A percentile compares a stretch with the other conserved stretches of the same genome.
phyloP scores from a whole-genome alignment of 2,888 invertebrate genomes.

The Eupithecia tripunctaria region DNA sequence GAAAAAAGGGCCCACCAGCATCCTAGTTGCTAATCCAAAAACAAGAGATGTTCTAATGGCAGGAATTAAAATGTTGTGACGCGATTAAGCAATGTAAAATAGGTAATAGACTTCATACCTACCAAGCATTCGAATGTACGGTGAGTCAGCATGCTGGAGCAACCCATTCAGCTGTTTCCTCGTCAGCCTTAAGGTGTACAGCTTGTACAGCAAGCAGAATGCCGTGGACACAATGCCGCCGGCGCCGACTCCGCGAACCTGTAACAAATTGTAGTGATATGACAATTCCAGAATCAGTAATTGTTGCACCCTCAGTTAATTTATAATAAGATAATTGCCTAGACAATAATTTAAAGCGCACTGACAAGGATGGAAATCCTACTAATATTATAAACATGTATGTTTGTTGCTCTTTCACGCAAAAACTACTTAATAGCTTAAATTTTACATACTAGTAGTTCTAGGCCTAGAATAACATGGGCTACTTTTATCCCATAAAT shows the following conservation, averaged over 20 bases:
- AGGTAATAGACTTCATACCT: conserved; percentile 54
- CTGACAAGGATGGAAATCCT: not conserved
- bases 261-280: conserved; percentile 33
- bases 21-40: too few relatives aligned
- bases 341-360: too few relatives aligned
- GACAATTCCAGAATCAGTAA: not conserved
- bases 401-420: too few relatives aligned
- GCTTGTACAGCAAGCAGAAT: conserved; percentile 98
- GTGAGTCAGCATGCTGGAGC: conserved; percentile 97
- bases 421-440: too few relatives aligned
- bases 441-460: too few relatives aligned
- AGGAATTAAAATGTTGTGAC: too few relatives aligned
- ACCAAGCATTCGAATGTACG: conserved; percentile 98
- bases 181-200: conserved; percentile 98
- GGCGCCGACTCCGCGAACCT: conserved; percentile 99
- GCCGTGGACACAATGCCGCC: conserved; percentile 99
- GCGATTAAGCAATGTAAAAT: not conserved
- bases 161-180: conserved; percentile 98
- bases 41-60: too few relatives aligned
- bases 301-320: not conserved
- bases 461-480: too few relatives aligned
- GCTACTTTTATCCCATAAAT: too few relatives aligned
- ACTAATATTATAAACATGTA: too few relatives aligned
- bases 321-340: not conserved
- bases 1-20: too few relatives aligned